Evolutionary conservation across 2,888 invertebrate species (phyloP), one percentile per base, ranked within the genome.

Genomic region (Acleris literana): DNA sequence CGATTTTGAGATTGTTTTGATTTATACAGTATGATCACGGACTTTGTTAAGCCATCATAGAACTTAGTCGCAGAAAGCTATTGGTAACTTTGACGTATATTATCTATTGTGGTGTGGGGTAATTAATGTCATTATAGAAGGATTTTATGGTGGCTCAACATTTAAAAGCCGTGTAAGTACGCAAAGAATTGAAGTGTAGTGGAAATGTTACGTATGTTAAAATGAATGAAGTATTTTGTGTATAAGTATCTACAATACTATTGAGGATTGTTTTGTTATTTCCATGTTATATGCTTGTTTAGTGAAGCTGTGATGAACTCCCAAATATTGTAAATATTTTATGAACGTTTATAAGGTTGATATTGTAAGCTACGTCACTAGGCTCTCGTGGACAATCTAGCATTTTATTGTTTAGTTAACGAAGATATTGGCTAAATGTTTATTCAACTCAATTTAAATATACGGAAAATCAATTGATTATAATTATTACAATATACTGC

Each of bases 321-420:
- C 92, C 92, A 92, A 92, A 92, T 90, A 92, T 85, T 92, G 91
- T 92, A 92, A 85, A 91, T 91, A 90, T 85, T 86, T 86, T 88
- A 87, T 86, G 85, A 89, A 86, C 86, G 87, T 90, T 90, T 78
- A 77, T 90, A 90, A 88, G 88, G 83, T 86, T 84, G 84, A 82
- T 82, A 84, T 80, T 81, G 74, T 84, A 82, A 82, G 77, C 81
- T 85, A 84, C 82, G 87, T 91, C 89, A 89, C 86, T 90, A 84
- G 81, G 88, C 89, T 92, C 89, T 89, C 90, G 88, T 81, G 84
- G 85, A 88, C 86, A 84, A 83, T 85, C 78, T 86, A 85, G 88
- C 88, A 85, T 85, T 46, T 85, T 85, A 86, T 78, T 84, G 88
- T 87, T 89, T 90, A 87, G 82, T 79, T 87, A 84, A 82, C 74